Evolutionary conservation across 2,888 invertebrate species (phyloP), one percentile per base, ranked within the genome.

Genomic region (Limenitis arthemis): DNA sequence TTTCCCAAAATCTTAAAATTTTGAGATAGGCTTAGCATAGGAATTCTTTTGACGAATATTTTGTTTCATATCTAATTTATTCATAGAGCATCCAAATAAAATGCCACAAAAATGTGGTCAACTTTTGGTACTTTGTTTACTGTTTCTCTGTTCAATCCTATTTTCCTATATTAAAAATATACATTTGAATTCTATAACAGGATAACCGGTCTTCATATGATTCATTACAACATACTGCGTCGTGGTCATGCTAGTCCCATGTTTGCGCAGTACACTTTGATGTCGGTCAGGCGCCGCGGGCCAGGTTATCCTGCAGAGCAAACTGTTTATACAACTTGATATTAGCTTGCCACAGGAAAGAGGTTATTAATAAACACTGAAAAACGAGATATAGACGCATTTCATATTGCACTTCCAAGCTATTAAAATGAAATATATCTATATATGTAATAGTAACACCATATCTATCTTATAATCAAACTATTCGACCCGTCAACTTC

Each of bases 261-360:
- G 65, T 72, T 68, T 70, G 68, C 66, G 48, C 62, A 56, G 54
- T 53, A 61, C 65, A 68, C 74, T 76, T 79, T 78, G 74, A 75
- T 71, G 70, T 71, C 62, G 66, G 68, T 60, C 67, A 65, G 60
- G 52, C 56, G 53, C 58, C 68, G 73, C 72, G 64, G 70, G 66
- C 61, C 60, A 54, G 62, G 56, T 64, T 58, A 65, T 63, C 60
- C 53, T 61, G 66, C 65, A 71, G 63, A 54, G 71, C 71, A 73
- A 73, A 75, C 71, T 73, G 76, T 79, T 79, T 79, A 68, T 69
- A 58, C 68, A 63, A 67, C 69, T 60, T 67, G 61, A 74, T 80
- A 77, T 80, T 77, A 75, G 70, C 71, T 76, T 69, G 69, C 64
- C 61, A 50, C 63, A 54, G 62, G 60, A 61, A 58, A 47, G 51